Evolutionary conservation across 2,797 vertebrate species (phyloP), one percentile per base, ranked within the genome.

Genomic region (Ibycter americanus): DNA sequence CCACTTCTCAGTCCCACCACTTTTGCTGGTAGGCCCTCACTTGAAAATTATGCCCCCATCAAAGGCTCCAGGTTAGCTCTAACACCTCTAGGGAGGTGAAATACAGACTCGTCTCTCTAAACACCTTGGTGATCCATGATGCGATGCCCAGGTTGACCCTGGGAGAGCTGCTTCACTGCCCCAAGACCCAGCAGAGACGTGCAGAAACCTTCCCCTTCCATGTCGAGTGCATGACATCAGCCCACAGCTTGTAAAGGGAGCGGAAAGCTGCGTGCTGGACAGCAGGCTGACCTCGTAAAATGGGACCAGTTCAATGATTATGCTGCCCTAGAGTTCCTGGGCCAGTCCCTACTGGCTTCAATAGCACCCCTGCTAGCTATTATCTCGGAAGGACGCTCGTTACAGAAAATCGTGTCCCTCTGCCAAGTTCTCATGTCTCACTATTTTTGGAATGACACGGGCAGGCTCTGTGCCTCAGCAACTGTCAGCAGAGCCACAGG

Each of bases 391-490:
- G 62, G 58, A 95, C 12, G 6, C 91, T 96, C 2, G 4, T 87
- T 95, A 90, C 0, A 83, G 82, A 93, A 95, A 92, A 91, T 22
- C 32, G 74, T 1, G 1, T 62, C 61, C 67, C 40, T 79, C 68
- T 34, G 90, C 92, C 91, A 89, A 83, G 62, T 93, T 74, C 65
- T 74, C 5, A 0, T n/a, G 80, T 91, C 51, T 58, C 79, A 51
- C 89, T 91, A 76, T 95, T 96, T 91, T 70, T 93, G 63, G 87
- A 96, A 92, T 1, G 6, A 70, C 77, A 59, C 5, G 12, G 11
- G 29, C 47, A 93, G 63, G 74, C 94, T 96, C 90, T 47, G 52
- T 86, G 93, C 80, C 90, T 89, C 93, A 65, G 79, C 82, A 76
- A 83, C 70, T 59, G 67, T 54, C 58, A 51, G 71, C 70, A 59